Evolutionary conservation across 2,113 vertebrate species (phyloP), one percentile per base, ranked within the genome.

Genomic region (Euleptes europaea): DNA sequence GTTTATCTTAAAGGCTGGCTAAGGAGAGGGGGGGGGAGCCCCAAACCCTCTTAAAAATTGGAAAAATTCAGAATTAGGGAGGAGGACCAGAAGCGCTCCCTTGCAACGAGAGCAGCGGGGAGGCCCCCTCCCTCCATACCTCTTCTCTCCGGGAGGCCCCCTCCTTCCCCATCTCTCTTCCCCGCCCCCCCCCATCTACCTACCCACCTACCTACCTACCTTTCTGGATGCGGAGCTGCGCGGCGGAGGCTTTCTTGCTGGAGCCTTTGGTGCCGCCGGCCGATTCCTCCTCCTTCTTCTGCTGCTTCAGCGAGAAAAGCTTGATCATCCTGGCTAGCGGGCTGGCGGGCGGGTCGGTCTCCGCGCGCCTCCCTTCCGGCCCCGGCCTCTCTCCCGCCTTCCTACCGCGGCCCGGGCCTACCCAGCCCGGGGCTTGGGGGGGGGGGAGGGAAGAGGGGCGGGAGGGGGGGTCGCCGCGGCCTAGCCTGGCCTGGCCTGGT

Each of bases 261-360:
- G 94, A 98, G 90, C 97, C 96, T 93, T 98, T 95, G 96, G 98
- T 97, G 92, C 97, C 98, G 93, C 98, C 98, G 73, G 98, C 98
- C 94, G 98, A 98, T 96, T 99, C 98, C 96, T 98, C 98, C 97
- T 99, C 98, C 96, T 98, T 99, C 97, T 99, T 99, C 97, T 99
- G 98, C 96, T 99, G 98, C 95, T 99, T 99, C 89, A 99, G 95
- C 89, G 98, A 98, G 96, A 99, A 99, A 84, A 99, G 97, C 96
- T 98, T 99, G 97, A 99, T 98, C 98, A 99, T 98, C 90, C 87
- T 95, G 94, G 76, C 76, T 2, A 76, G 87, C 63, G 86, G 86
- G 91, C 87, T 14, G 57, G 23, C 90, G 93, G 44, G 80, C 88
- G 80, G 84, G 87, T 89, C 91, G 76, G 91, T 31, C 72, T 77